A percentile compares a stretch with the other conserved stretches of the same genome.
These are phyloP conservation scores for Caenorhabditis sinica DNA, from an alignment of 2,888 invertebrate genomes.

Conservation along the genomic window DNA sequence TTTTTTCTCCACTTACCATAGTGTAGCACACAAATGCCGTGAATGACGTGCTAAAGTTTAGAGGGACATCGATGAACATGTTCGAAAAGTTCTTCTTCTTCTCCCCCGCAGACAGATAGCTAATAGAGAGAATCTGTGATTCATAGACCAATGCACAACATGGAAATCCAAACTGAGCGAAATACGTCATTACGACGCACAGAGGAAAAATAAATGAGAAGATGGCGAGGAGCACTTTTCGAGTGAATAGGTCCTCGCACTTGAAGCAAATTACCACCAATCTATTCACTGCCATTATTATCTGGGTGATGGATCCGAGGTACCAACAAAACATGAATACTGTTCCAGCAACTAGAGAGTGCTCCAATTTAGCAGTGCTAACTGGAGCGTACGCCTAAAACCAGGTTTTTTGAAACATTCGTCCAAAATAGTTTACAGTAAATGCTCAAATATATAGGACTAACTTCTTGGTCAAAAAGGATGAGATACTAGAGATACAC, in stretches of 20 bases:
- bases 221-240: conserved; percentile 3
- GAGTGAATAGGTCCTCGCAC: conserved; percentile 34
- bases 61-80: conserved; percentile 50
- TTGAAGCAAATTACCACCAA: conserved; percentile 43
- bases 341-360: conserved; percentile 32
- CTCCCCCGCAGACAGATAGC: conserved; percentile 4
- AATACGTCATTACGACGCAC: conserved; percentile 22
- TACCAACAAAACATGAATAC: conserved; percentile 66
- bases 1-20: conserved; percentile 10
- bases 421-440: too few species aligned
- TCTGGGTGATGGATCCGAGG: conserved; percentile 58
- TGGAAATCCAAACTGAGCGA: conserved; percentile 49
- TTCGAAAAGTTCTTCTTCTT: conserved; percentile 44
- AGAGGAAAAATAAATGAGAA: conserved; percentile 36
- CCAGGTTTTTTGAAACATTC: background rate
- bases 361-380: conserved; percentile 14
- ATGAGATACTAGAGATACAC: too few species aligned
- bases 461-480: too few species aligned
- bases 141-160: conserved; percentile 56
- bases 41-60: conserved; percentile 36
- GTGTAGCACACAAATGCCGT: conserved; percentile 32
- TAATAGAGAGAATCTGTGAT: conserved; percentile 36
- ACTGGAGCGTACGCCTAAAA: background rate
- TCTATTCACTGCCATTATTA: conserved; percentile 57
- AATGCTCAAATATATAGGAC: too few species aligned